Evolutionary conservation across 2,797 vertebrate genomes (phyloP).

Genomic region (Mareca strepera): DNA sequence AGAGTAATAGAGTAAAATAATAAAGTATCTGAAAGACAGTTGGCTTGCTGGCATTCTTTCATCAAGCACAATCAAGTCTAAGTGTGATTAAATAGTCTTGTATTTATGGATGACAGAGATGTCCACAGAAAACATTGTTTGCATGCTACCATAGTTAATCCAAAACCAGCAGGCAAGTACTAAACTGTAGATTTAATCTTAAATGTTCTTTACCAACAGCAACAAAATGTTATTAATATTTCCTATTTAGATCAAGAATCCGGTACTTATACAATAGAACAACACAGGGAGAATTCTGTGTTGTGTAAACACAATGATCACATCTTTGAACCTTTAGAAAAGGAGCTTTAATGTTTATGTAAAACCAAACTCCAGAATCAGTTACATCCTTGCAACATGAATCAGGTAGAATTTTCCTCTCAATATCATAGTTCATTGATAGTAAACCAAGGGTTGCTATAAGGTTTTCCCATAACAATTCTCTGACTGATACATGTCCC

Average conservation of each 20-base stretch:
- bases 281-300: neutral
- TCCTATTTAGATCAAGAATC: neutral
- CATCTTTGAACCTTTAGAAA: neutral
- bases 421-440: neutral
- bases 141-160: neutral
- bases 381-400: neutral
- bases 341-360: rapidly evolving
- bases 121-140: neutral
- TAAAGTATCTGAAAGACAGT: rapidly evolving
- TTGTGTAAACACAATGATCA: neutral
- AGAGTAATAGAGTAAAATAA: neutral
- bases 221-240: neutral
- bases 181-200: neutral
- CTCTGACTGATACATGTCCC: neutral
- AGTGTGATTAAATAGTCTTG: neutral
- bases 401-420: neutral
- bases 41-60: neutral
- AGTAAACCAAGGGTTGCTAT: neutral
- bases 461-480: neutral
- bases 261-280: neutral
- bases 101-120: neutral
- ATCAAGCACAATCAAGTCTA: rapidly evolving
- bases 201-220: neutral
- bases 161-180: neutral
- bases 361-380: neutral